Evolutionary conservation across 2,888 invertebrate genomes (phyloP), one percentile per base, ranked within the genome.

Genomic region (Scelioninae gen. 2): DNA sequence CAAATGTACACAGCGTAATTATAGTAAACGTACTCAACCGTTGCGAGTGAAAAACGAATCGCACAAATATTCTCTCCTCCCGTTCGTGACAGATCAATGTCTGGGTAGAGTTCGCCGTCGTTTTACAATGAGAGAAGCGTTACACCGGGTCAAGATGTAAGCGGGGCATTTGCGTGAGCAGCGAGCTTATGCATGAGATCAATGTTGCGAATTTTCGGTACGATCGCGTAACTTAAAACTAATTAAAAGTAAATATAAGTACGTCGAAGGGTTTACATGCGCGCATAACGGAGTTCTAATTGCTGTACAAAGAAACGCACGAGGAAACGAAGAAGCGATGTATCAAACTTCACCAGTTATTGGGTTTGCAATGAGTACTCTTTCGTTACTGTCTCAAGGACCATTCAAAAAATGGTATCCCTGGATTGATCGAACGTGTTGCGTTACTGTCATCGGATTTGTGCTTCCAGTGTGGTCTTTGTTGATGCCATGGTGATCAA

Each of bases 201-300:
- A 81, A 77, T 78, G 75, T 78, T 76, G 76, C 73, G 73, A 78
- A 78, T 65, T 69, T 63, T 10, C 48, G 37, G 61, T 52, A 48
- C 48, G 9, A 74, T 69, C 52, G 69, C 52, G 19, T 53, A 79
- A 79, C 79, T 79, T 79, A 80, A 77, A 63, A 77, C 78, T 80
- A 81, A 77, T 79, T 77, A 77, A 80, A 77, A 61, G 72, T 77
- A 79, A 77, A 73, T 68, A 76, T 81, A 80, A 81, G 79, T 82
- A 82, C 81, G 76, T 37, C 76, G 68, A 76, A 76, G 74, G 68
- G 76, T 79, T 78, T 53, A 76, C 77, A 78, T 80, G 80, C 79
- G 78, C 79, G 71, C 75, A 53, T 53, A 58, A 61, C 25, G 48
- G n/a, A 50, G 57, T 41, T 68, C 31, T 55, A 60, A 43, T 58